Conservation (phyloP, 2,888 invertebrate genomes). For the Drosophila kokeensis region DNA sequence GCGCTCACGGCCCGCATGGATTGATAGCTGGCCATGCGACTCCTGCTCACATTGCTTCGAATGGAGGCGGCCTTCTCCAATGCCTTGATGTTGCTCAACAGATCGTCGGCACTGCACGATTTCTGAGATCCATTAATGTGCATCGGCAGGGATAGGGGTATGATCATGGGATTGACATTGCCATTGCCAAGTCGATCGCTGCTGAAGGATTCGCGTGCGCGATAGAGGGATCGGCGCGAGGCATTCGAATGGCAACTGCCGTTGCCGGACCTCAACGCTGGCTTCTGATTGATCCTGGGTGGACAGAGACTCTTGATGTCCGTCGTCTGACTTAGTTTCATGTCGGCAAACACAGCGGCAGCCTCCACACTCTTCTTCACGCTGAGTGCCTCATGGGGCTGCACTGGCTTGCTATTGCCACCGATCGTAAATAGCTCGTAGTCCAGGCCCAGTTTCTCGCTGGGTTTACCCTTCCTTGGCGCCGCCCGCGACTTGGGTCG, state of each 20-base stretch:
- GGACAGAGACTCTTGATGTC: constrained; percentile 87
- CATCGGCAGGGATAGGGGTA: constrained; percentile 55
- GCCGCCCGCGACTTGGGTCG: constrained; percentile 60
- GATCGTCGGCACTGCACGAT: constrained; percentile 82
- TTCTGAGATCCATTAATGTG: constrained; percentile 68
- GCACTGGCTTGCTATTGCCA: constrained; percentile 86
- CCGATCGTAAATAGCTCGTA: constrained; percentile 89
- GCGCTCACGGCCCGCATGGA: constrained; percentile 84
- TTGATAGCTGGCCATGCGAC: constrained; percentile 82
- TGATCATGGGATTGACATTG: constrained; percentile 48
- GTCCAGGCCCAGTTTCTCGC: constrained; percentile 90
- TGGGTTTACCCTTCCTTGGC: constrained; percentile 81
- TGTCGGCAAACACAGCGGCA: constrained; percentile 93
- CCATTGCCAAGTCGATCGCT: constrained; percentile 67
- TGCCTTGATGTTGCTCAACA: constrained; percentile 80
- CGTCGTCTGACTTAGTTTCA: constrained; percentile 89
- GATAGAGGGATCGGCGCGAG: constrained; percentile 68
- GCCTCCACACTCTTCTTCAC: constrained; percentile 96
- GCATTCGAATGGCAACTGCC: constrained; percentile 70
- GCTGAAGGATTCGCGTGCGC: constrained; percentile 77
- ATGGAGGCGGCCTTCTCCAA: constrained; percentile 81
- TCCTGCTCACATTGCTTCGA: constrained; percentile 64
- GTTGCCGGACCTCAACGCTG: constrained; percentile 32
- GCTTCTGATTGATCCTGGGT: constrained; percentile 33
- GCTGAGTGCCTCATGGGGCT: constrained; percentile 90